Evolutionary conservation across 2,113 vertebrate genomes (phyloP), one percentile per base, ranked within the genome.

Genomic region (Chloropsis hardwickii): DNA sequence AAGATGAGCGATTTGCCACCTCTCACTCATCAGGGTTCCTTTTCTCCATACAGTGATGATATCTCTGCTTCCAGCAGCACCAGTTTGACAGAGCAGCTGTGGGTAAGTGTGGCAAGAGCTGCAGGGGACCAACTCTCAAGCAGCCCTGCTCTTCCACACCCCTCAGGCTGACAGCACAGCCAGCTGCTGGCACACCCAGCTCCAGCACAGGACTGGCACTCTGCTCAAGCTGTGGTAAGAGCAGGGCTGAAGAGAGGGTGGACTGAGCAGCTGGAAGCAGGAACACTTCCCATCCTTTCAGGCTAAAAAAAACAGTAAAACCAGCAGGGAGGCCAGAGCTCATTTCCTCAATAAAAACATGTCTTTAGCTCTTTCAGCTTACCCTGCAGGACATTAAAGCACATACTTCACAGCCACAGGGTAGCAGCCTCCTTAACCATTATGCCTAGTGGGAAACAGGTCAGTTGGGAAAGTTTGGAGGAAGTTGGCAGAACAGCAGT

Each of bases 391-490:
- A 42, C 60, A 42, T 23, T 11, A 44, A 19, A 2, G 5, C 51
- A 19, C 2, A 19, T 0, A 11, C 47, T 37, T 22, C 57, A 56
- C 22, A 92, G 53, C 16, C 81, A 35, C 64, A 28, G 48, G 40
- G 44, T 48, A 69, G 23, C 69, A 74, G 56, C 27, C 47, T 42
- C 72, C 13, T 4, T 4, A 35, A 39, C 58, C 28, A 42, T 1
- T 10, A 7, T 0, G 1, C 2, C 74, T 6, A 5, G 22, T 3
- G 27, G 40, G 66, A 64, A 85, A 81, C 1, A 0, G 22, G 19
- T 2, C 82, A 28, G n/a, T 20, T 56, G 83, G 35, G 29, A 39
- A 14, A 20, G 25, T 0, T 25, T 53, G 73, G 47, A 58, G 58
- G 42, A 71, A n/a, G 19, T 0, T 25, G 57, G 35, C 29, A 67